Percentiles rank a stretch among this genome's conserved stretches.
Conservation (phyloP, 2,888 invertebrate species). For the Pediacus dermestoides region DNA sequence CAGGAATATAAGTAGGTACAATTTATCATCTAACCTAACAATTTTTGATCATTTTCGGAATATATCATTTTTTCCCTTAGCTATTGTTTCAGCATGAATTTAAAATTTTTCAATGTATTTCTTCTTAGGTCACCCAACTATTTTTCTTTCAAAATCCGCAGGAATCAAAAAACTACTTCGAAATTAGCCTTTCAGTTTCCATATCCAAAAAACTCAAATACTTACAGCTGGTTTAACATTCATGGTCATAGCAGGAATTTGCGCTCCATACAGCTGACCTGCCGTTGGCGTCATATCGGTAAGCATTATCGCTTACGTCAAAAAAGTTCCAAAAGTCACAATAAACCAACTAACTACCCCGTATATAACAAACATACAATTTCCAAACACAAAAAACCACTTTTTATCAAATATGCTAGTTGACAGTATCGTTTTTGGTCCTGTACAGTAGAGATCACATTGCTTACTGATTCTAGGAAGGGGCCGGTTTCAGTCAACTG, state of each 20-base stretch:
- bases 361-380: constrained; percentile 1
- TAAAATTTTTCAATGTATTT: too few species aligned
- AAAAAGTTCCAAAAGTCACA: constrained; percentile 10
- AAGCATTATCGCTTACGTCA: constrained; percentile 49
- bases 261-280: constrained; percentile 59
- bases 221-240: constrained; percentile 52
- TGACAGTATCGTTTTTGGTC: constrained; percentile 29
- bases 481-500: constrained; percentile 34
- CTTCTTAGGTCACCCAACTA: too few species aligned
- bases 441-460: constrained; percentile 50
- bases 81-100: too few species aligned
- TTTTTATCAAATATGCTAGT: constrained; percentile 1
- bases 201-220: constrained; percentile 15
- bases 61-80: too few species aligned
- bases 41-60: too few species aligned
- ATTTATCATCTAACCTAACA: too few species aligned
- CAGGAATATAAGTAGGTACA: too few species aligned
- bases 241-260: constrained; percentile 60
- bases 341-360: constrained; percentile 9
- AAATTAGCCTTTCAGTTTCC: too few species aligned
- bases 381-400: constrained; percentile 4
- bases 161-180: too few species aligned
- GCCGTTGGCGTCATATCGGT: constrained; percentile 61
- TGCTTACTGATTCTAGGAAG: constrained; percentile 49
- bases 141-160: too few species aligned